These are phyloP conservation scores for Campopleginae sp. DNA, from an alignment of 2,888 invertebrate species.

Conservation along the genomic window DNA sequence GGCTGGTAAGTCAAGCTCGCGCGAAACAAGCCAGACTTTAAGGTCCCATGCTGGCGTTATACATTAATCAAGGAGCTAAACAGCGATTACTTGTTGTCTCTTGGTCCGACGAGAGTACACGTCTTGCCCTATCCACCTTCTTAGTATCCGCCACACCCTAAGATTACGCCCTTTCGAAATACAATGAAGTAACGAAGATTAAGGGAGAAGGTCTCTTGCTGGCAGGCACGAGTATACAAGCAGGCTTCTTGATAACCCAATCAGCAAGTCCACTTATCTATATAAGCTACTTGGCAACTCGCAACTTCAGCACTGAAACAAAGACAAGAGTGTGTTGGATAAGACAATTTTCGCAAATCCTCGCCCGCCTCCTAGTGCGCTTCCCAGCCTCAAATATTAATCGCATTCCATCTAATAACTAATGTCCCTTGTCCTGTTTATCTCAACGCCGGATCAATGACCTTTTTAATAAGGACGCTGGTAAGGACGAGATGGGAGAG, in stretches of 20 bases:
- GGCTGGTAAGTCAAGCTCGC: constrained; percentile 66
- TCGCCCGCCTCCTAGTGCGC: neutral
- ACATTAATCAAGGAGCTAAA: constrained; percentile 71
- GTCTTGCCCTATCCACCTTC: constrained; percentile 47
- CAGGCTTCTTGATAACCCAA: constrained; percentile 67
- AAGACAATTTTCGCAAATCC: neutral
- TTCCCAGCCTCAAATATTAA: neutral
- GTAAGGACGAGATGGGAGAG: neutral
- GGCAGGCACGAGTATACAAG: constrained; percentile 18
- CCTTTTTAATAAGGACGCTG: neutral
- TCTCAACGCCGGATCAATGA: neutral
- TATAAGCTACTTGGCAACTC: constrained; percentile 51
- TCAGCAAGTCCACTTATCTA: constrained; percentile 63
- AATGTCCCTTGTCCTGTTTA: neutral
- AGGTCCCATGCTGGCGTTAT: constrained; percentile 69
- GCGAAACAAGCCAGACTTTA: constrained; percentile 57
- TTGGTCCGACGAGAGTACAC: constrained; percentile 41
- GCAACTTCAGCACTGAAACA: constrained; percentile 27
- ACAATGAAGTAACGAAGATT: constrained; percentile 9
- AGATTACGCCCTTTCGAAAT: constrained; percentile 13
- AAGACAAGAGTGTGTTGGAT: constrained; percentile 5
- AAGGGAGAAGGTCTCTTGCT: constrained; percentile 3
- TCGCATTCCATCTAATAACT: neutral
- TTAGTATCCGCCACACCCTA: constrained; percentile 21
- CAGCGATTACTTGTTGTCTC: constrained; percentile 70